Conservation (phyloP, 2,113 vertebrate species). For the Puffinus mauretanicus region DNA sequence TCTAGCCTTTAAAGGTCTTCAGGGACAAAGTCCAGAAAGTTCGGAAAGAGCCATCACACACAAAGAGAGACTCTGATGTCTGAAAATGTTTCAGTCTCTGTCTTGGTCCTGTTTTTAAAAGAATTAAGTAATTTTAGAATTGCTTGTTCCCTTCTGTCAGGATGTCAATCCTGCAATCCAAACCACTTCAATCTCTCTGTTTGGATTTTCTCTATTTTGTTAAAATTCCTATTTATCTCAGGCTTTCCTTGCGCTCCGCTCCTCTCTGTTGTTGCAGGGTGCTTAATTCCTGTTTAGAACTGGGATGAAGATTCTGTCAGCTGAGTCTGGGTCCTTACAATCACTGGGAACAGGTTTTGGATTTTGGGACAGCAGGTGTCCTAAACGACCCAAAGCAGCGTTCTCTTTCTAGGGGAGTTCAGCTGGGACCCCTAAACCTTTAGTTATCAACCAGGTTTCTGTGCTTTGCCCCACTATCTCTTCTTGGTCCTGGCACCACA, state of each 20-base stretch:
- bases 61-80: not conserved
- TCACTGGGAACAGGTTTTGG: not conserved
- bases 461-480: not conserved
- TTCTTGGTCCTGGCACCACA: not conserved
- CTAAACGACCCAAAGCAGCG: not conserved
- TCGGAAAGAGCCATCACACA: not conserved
- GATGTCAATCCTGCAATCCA: not conserved
- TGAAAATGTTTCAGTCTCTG: not conserved
- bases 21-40: not conserved
- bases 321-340: not conserved
- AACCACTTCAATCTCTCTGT: not conserved
- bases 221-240: not conserved
- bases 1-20: not conserved
- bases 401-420: not conserved
- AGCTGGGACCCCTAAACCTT: not conserved
- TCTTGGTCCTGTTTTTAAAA: not conserved
- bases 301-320: not conserved
- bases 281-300: not conserved
- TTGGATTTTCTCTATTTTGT: not conserved
- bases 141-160: not conserved
- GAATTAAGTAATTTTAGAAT: not conserved
- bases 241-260: accelerated
- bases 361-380: not conserved
- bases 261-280: not conserved
- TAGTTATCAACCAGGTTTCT: not conserved